phyloP scores from a whole-genome alignment of 2,113 vertebrate species.

The Alectura lathami region DNA sequence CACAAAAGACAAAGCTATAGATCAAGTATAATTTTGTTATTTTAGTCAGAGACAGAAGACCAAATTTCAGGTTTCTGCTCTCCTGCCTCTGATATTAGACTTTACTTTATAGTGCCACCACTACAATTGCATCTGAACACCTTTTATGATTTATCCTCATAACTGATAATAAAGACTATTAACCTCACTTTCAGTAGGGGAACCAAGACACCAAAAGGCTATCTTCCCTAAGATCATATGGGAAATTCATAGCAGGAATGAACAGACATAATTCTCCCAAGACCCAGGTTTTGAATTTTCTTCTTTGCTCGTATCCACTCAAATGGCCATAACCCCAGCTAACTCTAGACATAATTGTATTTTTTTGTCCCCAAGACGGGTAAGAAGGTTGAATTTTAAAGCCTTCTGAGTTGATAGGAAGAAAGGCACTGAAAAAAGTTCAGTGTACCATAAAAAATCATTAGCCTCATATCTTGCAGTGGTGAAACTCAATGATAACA shows the following conservation, averaged over 20 bases:
- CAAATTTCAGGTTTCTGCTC: constrained; percentile 10
- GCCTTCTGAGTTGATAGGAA: not conserved
- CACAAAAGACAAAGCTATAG: not conserved
- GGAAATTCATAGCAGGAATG: not conserved
- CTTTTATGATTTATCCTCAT: not conserved
- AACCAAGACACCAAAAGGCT: not conserved
- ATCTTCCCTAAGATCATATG: not conserved
- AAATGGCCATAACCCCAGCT: not conserved
- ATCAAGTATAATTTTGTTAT: not conserved
- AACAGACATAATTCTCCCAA: not conserved
- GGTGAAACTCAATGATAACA: not conserved
- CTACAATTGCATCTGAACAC: not conserved
- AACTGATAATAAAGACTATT: constrained; percentile 19
- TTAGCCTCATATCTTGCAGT: not conserved
- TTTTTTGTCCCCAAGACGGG: constrained; percentile 7
- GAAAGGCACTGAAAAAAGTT: not conserved
- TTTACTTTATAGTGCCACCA: not conserved
- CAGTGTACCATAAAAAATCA: not conserved
- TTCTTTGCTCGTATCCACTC: not conserved
- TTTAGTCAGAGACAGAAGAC: not conserved
- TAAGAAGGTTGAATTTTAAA: constrained; percentile 16
- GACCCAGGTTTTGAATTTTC: constrained; percentile 6
- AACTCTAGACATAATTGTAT: constrained; percentile 1
- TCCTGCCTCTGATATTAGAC: not conserved
- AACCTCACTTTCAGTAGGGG: not conserved